These are phyloP conservation scores for Euphonia xanthogaster DNA, from an alignment of 2,797 vertebrate genomes.

Conservation along the genomic window DNA sequence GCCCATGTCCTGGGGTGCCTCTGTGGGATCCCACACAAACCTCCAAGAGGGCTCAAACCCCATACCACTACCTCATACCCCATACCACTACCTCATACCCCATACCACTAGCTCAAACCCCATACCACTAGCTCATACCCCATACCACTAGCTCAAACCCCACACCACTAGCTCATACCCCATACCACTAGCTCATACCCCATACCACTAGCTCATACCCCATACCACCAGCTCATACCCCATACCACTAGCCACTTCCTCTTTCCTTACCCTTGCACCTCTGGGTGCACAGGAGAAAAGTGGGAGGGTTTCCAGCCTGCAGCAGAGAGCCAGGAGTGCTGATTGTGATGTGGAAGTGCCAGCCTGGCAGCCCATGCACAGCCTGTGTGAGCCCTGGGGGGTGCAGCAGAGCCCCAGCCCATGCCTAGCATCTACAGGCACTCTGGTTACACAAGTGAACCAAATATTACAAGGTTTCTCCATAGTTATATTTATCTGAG, in stretches of 20 bases:
- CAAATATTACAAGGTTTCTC: neutral
- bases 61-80: neutral
- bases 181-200: neutral
- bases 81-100: neutral
- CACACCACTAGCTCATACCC: neutral
- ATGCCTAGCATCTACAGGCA: neutral
- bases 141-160: neutral
- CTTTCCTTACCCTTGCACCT: neutral
- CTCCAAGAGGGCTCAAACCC: neutral
- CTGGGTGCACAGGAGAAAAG: neutral
- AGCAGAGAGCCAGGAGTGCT: neutral
- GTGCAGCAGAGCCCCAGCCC: neutral
- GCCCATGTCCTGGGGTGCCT: rapidly evolving
- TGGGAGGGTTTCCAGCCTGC: neutral
- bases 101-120: neutral
- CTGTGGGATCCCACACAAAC: neutral
- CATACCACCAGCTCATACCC: neutral
- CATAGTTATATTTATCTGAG: neutral
- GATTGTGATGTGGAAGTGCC: neutral
- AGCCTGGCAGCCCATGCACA: neutral
- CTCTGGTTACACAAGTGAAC: neutral
- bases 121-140: neutral
- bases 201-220: neutral
- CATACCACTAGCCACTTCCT: neutral
- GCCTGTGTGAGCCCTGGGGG: neutral